Evolutionary conservation across 2,888 invertebrate species (phyloP), one percentile per base, ranked within the genome.

Genomic region (Isoperla grammatica): DNA sequence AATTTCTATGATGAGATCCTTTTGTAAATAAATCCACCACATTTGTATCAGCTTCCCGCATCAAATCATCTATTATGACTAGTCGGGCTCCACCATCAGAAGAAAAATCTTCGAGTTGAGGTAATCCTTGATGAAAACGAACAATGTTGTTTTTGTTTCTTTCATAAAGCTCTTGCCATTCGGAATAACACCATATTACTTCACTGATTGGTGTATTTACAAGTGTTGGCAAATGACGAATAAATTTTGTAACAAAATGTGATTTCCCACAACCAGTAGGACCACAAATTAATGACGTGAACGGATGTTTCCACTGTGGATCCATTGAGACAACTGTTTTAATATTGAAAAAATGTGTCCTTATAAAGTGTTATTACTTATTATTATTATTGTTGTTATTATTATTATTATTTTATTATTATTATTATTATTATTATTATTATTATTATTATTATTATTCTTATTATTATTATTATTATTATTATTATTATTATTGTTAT

Each of bases 11-110:
- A 12, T 58, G 53, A 3, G 20, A 20, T 8, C 53, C 58, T 12
- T 39, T 20, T 12, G 58, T 13, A n/a, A 58, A 58, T 11, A 58
- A 6, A 39, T 58, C 58, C 29, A 45, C 19, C 11, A 45, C 15
- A 17, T 11, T 13, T 9, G 5, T n/a, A 23, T 45, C 45, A 45
- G 19, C 23, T 42, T 55, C 55, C n/a, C 40, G 40, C 40, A 39
- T 37, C 12, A 55, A 17, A 15, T 55, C 55, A 23, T 55, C 42
- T 6, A 55, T 3, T 12, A 55, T 55, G 11, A 55, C 23, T 39
- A 42, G 15, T n/a, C 43, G 19, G 15, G 22, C 42, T 42, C 40
- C 40, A 22, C 39, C 13, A 40, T 5, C 19, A 12, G 42, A 20
- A n/a, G 12, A 1, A 8, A 23, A 9, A 17, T 55, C 43, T 39